These are phyloP conservation scores for Pocillopora grandis DNA, from an alignment of 92 coral and sea anemone species.

Conservation along the genomic window DNA sequence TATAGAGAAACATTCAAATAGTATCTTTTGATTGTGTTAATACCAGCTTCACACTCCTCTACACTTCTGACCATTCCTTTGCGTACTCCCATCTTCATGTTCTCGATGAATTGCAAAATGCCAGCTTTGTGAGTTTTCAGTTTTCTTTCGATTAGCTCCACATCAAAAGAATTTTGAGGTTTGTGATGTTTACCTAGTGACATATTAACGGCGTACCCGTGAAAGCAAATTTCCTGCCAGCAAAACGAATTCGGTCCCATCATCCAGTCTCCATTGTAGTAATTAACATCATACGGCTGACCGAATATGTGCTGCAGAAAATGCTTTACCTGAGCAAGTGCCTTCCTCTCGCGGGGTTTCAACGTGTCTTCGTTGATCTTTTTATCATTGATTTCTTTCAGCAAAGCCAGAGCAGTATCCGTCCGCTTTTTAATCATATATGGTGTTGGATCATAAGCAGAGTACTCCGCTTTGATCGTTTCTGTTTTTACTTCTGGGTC, in stretches of 20 bases:
- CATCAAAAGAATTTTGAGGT: conserved; percentile 44
- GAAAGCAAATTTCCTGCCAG: conserved; percentile 71
- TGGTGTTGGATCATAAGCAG: conserved; percentile 54
- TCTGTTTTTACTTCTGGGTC: conserved; percentile 33
- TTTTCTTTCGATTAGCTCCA: conserved; percentile 38
- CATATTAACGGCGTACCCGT: conserved; percentile 51
- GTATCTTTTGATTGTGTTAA: conserved; percentile 65
- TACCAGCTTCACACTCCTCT: conserved; percentile 84
- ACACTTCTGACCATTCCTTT: conserved; percentile 81
- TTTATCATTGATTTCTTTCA: conserved; percentile 44
- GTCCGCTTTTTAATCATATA: conserved; percentile 42
- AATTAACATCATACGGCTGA: conserved; percentile 78
- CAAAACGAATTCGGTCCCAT: conserved; percentile 93
- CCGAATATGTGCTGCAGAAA: conserved; percentile 82
- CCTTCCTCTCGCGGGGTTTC: conserved; percentile 78
- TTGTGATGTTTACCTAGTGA: conserved; percentile 42
- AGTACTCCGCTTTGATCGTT: conserved; percentile 31
- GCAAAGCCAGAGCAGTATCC: conserved; percentile 40
- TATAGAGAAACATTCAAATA: conserved; percentile 64
- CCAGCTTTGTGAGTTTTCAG: conserved; percentile 68
- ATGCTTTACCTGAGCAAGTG: conserved; percentile 79
- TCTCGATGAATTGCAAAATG: conserved; percentile 70
- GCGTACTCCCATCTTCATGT: conserved; percentile 80
- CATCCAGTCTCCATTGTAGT: conserved; percentile 95
- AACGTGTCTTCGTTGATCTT: conserved; percentile 42